A percentile compares a stretch with the other conserved stretches of the same genome.
Evolutionary conservation across 2,113 vertebrate genomes (phyloP).

Genomic region (Peromyscus polionotus): DNA sequence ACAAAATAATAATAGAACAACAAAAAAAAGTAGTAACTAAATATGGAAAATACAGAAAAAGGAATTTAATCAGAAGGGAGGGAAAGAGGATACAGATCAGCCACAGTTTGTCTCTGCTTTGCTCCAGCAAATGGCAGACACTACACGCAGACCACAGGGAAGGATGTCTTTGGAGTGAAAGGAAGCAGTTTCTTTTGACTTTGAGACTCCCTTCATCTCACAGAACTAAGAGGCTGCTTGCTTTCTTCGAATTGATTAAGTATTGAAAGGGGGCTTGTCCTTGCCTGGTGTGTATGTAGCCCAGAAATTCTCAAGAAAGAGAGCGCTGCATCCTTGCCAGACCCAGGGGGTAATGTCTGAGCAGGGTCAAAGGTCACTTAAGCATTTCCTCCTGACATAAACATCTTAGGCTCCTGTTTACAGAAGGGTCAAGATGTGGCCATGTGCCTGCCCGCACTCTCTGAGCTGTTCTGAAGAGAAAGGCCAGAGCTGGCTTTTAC

Average conservation of each 20-base stretch:
- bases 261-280: not conserved
- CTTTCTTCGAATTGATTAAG: conserved; percentile 1
- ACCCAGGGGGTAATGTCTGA: not conserved
- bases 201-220: not conserved
- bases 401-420: not conserved
- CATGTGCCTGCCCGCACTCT: not conserved
- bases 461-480: not conserved
- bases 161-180: conserved; percentile 52
- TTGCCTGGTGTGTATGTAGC: not conserved
- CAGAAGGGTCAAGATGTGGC: not conserved
- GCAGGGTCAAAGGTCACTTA: not conserved
- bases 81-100: not conserved
- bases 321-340: not conserved
- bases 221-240: not conserved
- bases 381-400: not conserved
- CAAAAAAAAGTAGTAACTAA: conserved; percentile 33
- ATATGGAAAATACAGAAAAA: conserved; percentile 57
- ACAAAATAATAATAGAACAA: conserved; percentile 39
- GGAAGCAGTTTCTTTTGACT: conserved; percentile 58
- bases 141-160: conserved; percentile 37
- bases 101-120: conserved; percentile 61
- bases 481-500: not conserved
- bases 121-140: conserved; percentile 66
- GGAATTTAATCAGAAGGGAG: not conserved
- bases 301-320: conserved; percentile 33